These are phyloP conservation scores for Orgyia antiqua DNA, from an alignment of 2,888 invertebrate genomes.

Conservation along the genomic window DNA sequence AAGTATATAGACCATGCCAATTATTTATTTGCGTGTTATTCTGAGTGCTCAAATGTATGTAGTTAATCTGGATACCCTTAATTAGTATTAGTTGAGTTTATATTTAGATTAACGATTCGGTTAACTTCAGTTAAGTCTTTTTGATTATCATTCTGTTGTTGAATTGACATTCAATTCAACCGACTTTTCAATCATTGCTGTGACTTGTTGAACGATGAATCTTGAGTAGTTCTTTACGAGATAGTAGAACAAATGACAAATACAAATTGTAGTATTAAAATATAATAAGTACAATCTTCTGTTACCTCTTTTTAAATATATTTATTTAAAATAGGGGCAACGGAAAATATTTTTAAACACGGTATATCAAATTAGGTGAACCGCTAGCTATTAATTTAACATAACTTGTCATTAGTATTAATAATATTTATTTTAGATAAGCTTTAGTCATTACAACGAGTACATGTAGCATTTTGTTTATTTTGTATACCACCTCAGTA, in stretches of 20 bases:
- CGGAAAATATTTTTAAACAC: slow-evolving; percentile 60
- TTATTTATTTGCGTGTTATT: slow-evolving; percentile 54
- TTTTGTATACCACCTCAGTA: slow-evolving; percentile 71
- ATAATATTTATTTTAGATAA: slow-evolving; percentile 73
- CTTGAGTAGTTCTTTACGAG: slow-evolving; percentile 18
- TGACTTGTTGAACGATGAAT: slow-evolving; percentile 13
- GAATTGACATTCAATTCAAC: slow-evolving; percentile 23
- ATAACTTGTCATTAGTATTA: slow-evolving; percentile 78
- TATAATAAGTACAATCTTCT: slow-evolving; percentile 69
- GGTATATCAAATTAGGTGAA: slow-evolving; percentile 66
- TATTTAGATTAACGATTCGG: slow-evolving; percentile 24
- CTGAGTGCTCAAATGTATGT: slow-evolving; percentile 52
- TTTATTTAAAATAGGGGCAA: slow-evolving; percentile 62
- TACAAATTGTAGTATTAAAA: slow-evolving; percentile 61
- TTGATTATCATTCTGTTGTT: slow-evolving; percentile 30
- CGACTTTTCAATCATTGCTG: neutral
- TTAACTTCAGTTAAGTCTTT: slow-evolving; percentile 41
- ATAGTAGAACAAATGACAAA: slow-evolving; percentile 27
- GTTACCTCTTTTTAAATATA: slow-evolving; percentile 72
- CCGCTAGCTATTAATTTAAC: slow-evolving; percentile 72
- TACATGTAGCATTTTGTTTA: slow-evolving; percentile 59
- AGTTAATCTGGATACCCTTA: slow-evolving; percentile 32
- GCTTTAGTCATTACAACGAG: slow-evolving; percentile 55
- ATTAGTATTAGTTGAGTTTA: slow-evolving; percentile 25
- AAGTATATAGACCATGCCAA: slow-evolving; percentile 67